Evolutionary conservation across 2,113 vertebrate species (phyloP).

Genomic region (Leucopternis melanops): DNA sequence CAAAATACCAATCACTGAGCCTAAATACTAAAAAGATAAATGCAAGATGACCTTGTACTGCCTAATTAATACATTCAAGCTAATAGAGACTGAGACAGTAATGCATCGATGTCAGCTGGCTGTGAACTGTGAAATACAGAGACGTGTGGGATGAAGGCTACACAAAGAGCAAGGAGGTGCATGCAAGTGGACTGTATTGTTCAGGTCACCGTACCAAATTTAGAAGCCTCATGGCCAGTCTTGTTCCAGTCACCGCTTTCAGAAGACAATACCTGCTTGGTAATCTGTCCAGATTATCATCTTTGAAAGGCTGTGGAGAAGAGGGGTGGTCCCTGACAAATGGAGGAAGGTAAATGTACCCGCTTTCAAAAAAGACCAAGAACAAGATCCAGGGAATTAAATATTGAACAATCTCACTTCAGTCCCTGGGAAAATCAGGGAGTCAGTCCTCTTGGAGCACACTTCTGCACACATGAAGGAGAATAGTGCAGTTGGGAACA

Average conservation of each 20-base stretch:
- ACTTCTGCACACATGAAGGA: background rate
- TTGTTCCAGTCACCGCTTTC: background rate
- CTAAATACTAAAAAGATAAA: background rate
- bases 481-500: background rate
- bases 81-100: background rate
- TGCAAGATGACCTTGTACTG: background rate
- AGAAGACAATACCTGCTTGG: background rate
- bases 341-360: background rate
- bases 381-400: background rate
- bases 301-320: background rate
- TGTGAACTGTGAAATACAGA: background rate
- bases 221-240: background rate
- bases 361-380: background rate
- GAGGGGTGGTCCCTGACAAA: background rate
- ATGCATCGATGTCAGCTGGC: background rate
- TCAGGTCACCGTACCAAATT: background rate
- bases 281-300: background rate
- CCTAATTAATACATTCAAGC: background rate
- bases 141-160: background rate
- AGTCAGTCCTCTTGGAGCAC: background rate
- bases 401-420: background rate
- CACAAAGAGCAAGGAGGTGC: accelerated
- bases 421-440: background rate
- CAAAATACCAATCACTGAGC: background rate
- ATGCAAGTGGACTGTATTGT: background rate